Percentiles rank a stretch among this genome's conserved stretches.
phyloP scores from a whole-genome alignment of 2,797 vertebrate genomes.

The Tachyglossus aculeatus region DNA sequence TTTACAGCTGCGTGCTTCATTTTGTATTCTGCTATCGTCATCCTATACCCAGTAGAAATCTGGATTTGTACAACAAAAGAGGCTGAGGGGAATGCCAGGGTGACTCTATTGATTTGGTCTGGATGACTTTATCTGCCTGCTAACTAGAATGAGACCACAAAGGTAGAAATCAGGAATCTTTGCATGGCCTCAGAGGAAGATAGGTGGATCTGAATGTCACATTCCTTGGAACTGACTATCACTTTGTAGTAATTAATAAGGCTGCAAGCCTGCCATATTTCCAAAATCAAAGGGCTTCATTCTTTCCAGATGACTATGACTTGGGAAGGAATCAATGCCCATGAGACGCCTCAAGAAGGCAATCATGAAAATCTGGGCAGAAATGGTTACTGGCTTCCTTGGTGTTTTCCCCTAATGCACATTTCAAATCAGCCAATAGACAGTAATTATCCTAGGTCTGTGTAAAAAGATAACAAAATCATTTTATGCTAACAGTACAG shows the following conservation, averaged over 20 bases:
- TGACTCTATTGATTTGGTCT: neutral
- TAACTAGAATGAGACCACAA: neutral
- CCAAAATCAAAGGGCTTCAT: neutral
- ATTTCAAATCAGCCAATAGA: neutral
- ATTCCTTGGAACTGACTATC: neutral
- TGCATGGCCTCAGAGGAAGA: conserved; percentile 1
- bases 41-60: no score
- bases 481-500: neutral
- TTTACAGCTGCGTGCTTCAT: neutral
- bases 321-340: neutral
- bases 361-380: conserved; percentile 1
- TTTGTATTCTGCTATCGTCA: neutral
- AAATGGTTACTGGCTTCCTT: neutral
- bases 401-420: neutral
- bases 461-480: neutral
- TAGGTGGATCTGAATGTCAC: neutral
- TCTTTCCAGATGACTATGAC: neutral
- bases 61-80: no score
- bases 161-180: neutral
- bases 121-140: neutral
- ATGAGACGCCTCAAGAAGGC: neutral
- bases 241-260: conserved; percentile 24
- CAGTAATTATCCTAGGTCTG: neutral
- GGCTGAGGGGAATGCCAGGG: neutral
- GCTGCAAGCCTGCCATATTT: conserved; percentile 8